Percentiles rank a stretch among this genome's conserved stretches.
These are phyloP conservation scores for Tylochromis polylepis DNA, from an alignment of 2,113 vertebrate genomes.

Conservation along the genomic window DNA sequence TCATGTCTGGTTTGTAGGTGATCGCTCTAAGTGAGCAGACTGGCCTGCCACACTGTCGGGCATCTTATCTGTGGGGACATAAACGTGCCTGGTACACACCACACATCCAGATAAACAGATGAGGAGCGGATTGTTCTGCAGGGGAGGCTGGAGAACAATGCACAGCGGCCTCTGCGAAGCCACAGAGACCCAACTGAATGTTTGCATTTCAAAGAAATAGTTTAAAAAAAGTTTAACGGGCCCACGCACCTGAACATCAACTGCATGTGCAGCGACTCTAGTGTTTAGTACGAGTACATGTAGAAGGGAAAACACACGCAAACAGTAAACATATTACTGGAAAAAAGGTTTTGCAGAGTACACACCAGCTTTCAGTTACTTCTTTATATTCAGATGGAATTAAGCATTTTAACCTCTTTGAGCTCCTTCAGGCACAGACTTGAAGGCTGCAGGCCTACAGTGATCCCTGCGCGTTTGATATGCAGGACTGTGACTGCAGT, in stretches of 20 bases:
- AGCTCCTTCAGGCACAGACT: background rate
- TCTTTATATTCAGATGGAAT: background rate
- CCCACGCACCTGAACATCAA: no score
- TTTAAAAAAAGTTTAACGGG: no score
- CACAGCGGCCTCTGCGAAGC: rapidly evolving
- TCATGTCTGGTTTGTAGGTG: no score
- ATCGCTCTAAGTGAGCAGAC: background rate
- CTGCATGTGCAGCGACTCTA: background rate
- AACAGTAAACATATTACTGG: no score
- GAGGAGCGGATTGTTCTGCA: background rate
- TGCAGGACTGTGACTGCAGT: background rate
- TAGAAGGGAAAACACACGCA: no score
- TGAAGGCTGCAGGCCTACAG: background rate
- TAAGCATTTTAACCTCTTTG: background rate
- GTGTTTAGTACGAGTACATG: background rate
- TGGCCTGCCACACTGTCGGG: no score
- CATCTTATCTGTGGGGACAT: background rate
- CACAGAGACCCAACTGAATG: background rate
- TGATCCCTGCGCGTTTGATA: background rate
- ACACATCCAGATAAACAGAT: background rate
- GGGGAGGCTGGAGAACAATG: background rate
- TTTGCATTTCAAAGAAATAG: background rate
- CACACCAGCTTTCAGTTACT: background rate
- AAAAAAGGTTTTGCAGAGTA: background rate
- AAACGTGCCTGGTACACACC: background rate